A percentile compares a stretch with the other conserved stretches of the same genome.
Evolutionary conservation across 1,140 invertebrate genomes (phyloP).

Genomic region (Papilio xuthus): DNA sequence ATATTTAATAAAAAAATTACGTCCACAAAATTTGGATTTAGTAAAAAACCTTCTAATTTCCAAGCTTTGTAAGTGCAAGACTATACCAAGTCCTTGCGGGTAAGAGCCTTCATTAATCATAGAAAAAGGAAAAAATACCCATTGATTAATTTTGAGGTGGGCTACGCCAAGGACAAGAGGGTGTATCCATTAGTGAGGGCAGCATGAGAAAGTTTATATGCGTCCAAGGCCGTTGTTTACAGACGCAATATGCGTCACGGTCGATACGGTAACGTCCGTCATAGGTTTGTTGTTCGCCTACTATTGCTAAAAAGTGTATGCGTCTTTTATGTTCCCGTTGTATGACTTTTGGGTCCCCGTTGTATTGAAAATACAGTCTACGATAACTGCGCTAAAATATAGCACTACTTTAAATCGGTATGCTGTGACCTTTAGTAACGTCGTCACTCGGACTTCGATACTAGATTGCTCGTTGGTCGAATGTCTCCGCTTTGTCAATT

Average conservation of each 20-base stretch:
- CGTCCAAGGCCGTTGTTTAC: conserved; percentile 60
- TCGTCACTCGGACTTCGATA: neutral
- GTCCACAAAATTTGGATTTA: neutral
- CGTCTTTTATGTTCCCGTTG: neutral
- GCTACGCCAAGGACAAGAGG: conserved; percentile 22
- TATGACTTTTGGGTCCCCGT: neutral
- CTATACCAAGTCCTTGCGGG: neutral
- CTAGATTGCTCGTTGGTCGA: neutral
- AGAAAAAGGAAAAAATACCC: conserved; percentile 15
- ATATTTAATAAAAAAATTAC: neutral
- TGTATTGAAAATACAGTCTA: neutral
- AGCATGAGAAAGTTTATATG: conserved; percentile 61
- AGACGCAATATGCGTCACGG: conserved; percentile 48
- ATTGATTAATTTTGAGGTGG: conserved; percentile 25
- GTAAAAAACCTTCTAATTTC: neutral
- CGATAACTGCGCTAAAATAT: neutral
- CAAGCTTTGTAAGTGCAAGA: neutral
- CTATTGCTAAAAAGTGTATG: neutral
- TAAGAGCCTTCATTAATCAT: neutral
- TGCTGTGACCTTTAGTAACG: neutral
- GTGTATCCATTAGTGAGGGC: conserved; percentile 31
- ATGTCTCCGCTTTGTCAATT: conserved; percentile 13
- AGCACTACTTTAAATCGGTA: neutral
- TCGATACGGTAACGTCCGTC: conserved; percentile 55
- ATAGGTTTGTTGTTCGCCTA: neutral